Evolutionary conservation across 2,888 invertebrate species (phyloP).

Genomic region (Sarcophaga subvicina): DNA sequence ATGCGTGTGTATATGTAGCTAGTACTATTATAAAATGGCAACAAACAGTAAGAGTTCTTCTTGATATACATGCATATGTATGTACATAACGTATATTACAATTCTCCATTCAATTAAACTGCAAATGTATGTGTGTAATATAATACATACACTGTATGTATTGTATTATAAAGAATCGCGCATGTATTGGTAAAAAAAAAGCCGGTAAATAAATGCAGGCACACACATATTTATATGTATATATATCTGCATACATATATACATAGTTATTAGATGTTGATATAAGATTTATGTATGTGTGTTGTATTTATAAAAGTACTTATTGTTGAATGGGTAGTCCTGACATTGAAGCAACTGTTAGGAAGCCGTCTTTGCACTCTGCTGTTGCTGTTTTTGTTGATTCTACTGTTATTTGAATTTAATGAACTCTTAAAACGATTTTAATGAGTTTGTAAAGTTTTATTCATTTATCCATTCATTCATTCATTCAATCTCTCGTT

Average conservation of each 20-base stretch:
- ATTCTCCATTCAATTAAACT: too few relatives aligned
- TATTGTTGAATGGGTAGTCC: conserved; percentile 63
- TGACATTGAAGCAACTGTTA: conserved; percentile 65
- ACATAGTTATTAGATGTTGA: conserved; percentile 22
- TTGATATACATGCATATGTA: background rate
- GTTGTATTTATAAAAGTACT: conserved; percentile 6
- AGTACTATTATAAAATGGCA: background rate
- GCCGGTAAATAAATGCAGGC: background rate
- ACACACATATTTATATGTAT: background rate
- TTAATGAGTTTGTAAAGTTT: conserved; percentile 57
- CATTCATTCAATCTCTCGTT: background rate
- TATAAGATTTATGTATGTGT: background rate
- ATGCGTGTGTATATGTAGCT: background rate
- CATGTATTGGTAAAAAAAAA: background rate
- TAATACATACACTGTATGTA: background rate
- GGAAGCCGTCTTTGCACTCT: conserved; percentile 19
- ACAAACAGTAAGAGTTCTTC: background rate
- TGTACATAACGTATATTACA: background rate
- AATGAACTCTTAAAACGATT: conserved; percentile 52
- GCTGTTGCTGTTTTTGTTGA: conserved; percentile 24
- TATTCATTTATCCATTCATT: conserved; percentile 12
- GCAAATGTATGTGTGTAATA: background rate
- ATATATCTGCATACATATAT: conserved; percentile 3
- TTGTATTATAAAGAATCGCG: conserved; percentile 1
- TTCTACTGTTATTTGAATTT: conserved; percentile 37